Conservation (phyloP, 2,113 vertebrate species). For the Camelus dromedarius region DNA sequence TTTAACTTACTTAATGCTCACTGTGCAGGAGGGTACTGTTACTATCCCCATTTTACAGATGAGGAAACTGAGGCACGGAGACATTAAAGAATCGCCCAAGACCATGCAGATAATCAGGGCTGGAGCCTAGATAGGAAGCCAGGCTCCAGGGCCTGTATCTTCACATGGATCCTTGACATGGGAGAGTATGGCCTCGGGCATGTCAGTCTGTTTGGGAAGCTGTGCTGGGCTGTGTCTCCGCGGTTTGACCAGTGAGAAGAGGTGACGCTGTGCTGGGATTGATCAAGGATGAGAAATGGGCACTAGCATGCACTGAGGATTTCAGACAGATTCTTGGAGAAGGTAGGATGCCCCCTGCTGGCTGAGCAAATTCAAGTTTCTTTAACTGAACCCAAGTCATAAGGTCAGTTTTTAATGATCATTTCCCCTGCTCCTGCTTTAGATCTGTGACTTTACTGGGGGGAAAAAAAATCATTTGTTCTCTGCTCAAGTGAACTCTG, state of each 20-base stretch:
- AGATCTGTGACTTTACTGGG: slow-evolving; percentile 24
- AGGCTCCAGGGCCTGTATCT: background rate
- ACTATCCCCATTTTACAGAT: background rate
- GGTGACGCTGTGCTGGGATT: background rate
- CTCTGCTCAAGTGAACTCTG: slow-evolving; percentile 79
- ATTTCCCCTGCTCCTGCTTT: background rate
- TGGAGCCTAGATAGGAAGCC: background rate
- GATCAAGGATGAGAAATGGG: background rate
- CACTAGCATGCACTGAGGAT: accelerated
- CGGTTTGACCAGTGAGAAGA: background rate
- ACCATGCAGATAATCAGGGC: background rate
- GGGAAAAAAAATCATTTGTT: slow-evolving; percentile 44
- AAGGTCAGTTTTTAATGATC: background rate
- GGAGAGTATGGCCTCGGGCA: background rate
- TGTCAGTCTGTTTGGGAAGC: background rate
- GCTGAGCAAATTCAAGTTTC: background rate
- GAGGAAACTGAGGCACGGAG: background rate
- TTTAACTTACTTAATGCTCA: background rate
- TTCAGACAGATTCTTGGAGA: background rate
- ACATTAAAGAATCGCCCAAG: background rate
- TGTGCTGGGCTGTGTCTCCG: background rate
- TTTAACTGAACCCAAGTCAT: background rate
- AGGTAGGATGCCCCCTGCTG: slow-evolving; percentile 15
- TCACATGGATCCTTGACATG: accelerated
- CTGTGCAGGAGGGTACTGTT: background rate